phyloP scores from a whole-genome alignment of 2,888 invertebrate genomes.

The Euproctis similis region DNA sequence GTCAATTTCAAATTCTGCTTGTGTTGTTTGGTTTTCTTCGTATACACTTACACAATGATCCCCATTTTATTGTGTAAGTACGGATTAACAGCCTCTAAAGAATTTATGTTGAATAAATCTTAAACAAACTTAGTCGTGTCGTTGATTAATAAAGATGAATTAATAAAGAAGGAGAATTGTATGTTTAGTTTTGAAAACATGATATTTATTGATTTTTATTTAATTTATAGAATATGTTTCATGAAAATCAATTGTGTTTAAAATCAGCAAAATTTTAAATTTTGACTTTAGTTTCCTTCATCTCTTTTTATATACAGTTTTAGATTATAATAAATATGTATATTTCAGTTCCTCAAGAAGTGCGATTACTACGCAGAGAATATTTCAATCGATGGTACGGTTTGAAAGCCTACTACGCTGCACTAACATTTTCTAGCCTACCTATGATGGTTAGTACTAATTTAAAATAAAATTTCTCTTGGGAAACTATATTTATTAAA shows the following conservation, averaged over 20 bases:
- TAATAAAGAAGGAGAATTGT: too few relatives aligned
- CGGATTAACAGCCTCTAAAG: too few relatives aligned
- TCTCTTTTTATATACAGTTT: neutral
- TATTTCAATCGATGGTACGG: slow-evolving; percentile 82
- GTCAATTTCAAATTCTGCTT: slow-evolving; percentile 78
- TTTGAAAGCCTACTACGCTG: slow-evolving; percentile 78
- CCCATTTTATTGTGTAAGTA: slow-evolving; percentile 78
- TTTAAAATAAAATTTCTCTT: too few relatives aligned
- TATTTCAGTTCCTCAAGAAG: slow-evolving; percentile 75
- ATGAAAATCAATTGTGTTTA: too few relatives aligned
- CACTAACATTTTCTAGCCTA: slow-evolving; percentile 70
- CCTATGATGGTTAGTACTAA: slow-evolving; percentile 74
- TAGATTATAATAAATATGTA: neutral
- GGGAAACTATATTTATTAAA: too few relatives aligned
- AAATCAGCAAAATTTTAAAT: too few relatives aligned
- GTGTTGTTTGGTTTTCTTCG: slow-evolving; percentile 76
- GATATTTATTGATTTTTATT: too few relatives aligned
- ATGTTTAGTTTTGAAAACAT: too few relatives aligned
- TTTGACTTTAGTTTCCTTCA: neutral
- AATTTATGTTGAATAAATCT: too few relatives aligned
- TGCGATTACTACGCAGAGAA: slow-evolving; percentile 75
- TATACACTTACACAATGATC: slow-evolving; percentile 79
- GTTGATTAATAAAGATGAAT: too few relatives aligned
- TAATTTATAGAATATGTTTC: too few relatives aligned
- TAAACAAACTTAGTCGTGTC: too few relatives aligned